Conservation (phyloP, 1,140 invertebrate species). For the Sitobion miscanthi region DNA sequence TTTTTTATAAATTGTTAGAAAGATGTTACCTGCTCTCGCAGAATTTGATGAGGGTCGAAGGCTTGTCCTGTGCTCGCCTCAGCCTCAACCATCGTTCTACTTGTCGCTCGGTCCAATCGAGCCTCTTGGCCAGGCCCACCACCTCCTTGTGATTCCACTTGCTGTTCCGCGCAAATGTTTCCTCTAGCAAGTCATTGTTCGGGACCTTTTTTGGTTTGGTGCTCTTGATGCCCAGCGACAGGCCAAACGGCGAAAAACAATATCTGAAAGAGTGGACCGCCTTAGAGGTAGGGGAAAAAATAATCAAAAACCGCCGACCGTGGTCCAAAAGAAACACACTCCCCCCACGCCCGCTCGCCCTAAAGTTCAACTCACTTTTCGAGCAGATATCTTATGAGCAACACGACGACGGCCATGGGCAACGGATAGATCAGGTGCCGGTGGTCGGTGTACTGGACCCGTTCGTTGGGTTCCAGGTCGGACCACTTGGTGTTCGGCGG, state of each 20-base stretch:
- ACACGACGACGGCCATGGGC: slow-evolving; percentile 77
- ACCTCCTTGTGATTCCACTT: slow-evolving; percentile 80
- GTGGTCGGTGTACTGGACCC: slow-evolving; percentile 80
- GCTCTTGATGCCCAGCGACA: slow-evolving; percentile 78
- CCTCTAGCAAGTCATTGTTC: slow-evolving; percentile 74
- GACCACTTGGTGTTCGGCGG: slow-evolving; percentile 89
- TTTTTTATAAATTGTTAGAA: not conserved
- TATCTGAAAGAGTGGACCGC: slow-evolving; percentile 67
- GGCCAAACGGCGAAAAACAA: slow-evolving; percentile 78
- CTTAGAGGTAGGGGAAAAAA: not conserved
- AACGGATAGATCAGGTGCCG: slow-evolving; percentile 81
- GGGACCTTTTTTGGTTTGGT: slow-evolving; percentile 76
- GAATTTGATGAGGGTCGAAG: slow-evolving; percentile 89
- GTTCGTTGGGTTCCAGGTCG: slow-evolving; percentile 79
- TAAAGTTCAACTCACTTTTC: slow-evolving; percentile 76
- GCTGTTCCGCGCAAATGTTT: slow-evolving; percentile 71
- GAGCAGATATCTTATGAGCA: slow-evolving; percentile 75
- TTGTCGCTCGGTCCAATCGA: slow-evolving; percentile 85
- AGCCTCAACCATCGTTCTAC: slow-evolving; percentile 90
- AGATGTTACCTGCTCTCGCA: slow-evolving; percentile 77
- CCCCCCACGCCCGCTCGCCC: too few species aligned
- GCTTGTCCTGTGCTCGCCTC: slow-evolving; percentile 81
- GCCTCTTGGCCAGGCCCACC: slow-evolving; percentile 79
- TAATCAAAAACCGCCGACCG: not conserved
- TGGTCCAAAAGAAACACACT: not conserved